A percentile compares a stretch with the other conserved stretches of the same genome.
Evolutionary conservation across 2,113 vertebrate genomes (phyloP).

Genomic region (Poecile atricapillus): DNA sequence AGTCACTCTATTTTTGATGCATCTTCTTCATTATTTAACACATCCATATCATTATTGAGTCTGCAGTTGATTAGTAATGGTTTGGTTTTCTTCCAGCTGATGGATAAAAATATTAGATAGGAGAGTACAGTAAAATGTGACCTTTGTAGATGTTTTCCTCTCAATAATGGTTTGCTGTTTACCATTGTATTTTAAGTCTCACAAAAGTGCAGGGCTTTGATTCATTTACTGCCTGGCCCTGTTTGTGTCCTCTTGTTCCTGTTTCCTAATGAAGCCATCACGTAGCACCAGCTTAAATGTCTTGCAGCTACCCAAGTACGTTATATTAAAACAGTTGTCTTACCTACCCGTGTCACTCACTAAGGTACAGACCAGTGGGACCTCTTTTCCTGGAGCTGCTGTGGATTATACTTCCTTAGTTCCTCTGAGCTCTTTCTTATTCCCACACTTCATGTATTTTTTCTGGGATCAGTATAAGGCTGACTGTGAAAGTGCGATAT

Average conservation of each 20-base stretch:
- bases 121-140: background rate
- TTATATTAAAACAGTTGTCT: background rate
- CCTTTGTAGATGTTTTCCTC: background rate
- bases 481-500: background rate
- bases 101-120: background rate
- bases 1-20: background rate
- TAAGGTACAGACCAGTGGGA: background rate
- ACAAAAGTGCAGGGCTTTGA: background rate
- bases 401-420: background rate
- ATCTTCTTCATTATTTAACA: background rate
- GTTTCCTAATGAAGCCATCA: background rate
- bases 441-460: background rate
- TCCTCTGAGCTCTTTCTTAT: background rate
- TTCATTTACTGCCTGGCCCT: background rate
- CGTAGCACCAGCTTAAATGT: background rate
- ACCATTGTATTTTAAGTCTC: background rate
- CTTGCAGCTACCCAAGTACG: background rate
- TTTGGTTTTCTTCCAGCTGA: background rate
- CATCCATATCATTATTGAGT: background rate
- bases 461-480: background rate
- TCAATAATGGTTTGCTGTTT: background rate
- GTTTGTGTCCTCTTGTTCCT: background rate
- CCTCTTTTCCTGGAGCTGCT: background rate
- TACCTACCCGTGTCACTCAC: accelerated
- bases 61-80: background rate